Evolutionary conservation across 2,888 invertebrate species (phyloP).

Genomic region (Tethea ocularis): DNA sequence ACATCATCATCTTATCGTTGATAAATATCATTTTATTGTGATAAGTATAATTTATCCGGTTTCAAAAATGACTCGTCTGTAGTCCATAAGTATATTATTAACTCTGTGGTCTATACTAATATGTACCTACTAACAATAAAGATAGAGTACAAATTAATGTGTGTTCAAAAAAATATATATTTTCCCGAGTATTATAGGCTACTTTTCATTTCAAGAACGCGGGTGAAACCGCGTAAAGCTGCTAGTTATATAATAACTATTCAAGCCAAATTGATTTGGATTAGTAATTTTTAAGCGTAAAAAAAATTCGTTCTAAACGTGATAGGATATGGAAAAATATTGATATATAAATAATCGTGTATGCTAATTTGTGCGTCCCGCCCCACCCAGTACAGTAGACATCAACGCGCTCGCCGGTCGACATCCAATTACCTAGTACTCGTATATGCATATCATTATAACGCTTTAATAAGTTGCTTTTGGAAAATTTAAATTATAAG

Average conservation of each 20-base stretch:
- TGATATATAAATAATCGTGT: constrained; percentile 9
- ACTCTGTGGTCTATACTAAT: no score
- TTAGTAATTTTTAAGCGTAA: no score
- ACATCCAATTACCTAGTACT: constrained; percentile 19
- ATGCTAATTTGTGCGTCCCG: constrained; percentile 23
- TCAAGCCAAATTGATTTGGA: no score
- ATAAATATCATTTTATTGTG: background rate
- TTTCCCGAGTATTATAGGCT: no score
- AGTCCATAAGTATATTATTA: background rate
- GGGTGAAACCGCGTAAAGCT: no score
- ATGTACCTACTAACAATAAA: no score
- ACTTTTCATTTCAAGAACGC: no score
- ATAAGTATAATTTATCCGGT: background rate
- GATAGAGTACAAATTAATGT: no score
- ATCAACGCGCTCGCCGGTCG: constrained; percentile 61
- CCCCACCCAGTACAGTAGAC: constrained; percentile 56
- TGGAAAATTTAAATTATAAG: background rate
- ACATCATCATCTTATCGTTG: background rate
- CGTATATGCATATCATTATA: constrained; percentile 20
- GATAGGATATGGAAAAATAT: no score
- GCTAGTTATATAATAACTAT: no score
- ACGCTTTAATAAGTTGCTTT: background rate
- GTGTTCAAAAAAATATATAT: no score
- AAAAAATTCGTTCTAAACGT: no score
- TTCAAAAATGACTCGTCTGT: background rate